Evolutionary conservation across 2,888 invertebrate species (phyloP).

Genomic region (Galerucella calmariensis): DNA sequence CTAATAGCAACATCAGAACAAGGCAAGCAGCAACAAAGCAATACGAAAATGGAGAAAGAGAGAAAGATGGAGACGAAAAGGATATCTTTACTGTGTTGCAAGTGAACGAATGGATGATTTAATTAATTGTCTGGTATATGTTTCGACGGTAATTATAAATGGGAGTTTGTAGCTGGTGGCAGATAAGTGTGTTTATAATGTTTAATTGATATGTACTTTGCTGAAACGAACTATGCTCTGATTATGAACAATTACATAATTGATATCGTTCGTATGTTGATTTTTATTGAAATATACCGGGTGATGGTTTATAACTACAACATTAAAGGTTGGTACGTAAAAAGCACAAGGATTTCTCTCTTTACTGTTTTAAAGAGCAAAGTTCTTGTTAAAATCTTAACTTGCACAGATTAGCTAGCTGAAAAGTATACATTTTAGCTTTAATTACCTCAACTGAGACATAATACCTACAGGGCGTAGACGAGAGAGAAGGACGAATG

Average conservation of each 20-base stretch:
- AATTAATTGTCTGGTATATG: not conserved
- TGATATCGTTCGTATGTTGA: too few relatives aligned
- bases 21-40: not conserved
- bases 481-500: conserved; percentile 13
- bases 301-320: too few relatives aligned
- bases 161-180: conserved; percentile 25
- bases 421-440: conserved; percentile 38
- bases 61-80: not conserved
- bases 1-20: not conserved
- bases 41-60: not conserved
- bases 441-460: conserved; percentile 33
- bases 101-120: not conserved
- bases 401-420: not conserved
- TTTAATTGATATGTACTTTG: conserved; percentile 16
- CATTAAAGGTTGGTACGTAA: too few relatives aligned
- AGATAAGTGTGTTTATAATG: conserved; percentile 27
- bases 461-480: conserved; percentile 19
- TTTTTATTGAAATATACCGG: too few relatives aligned
- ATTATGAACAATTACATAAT: too few relatives aligned
- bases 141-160: conserved; percentile 23
- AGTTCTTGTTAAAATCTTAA: not conserved
- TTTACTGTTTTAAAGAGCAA: too few relatives aligned
- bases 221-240: not conserved
- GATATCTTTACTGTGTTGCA: not conserved
- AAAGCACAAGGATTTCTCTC: too few relatives aligned